Conservation (phyloP, 1,140 invertebrate species). For the Pomacea maculata region DNA sequence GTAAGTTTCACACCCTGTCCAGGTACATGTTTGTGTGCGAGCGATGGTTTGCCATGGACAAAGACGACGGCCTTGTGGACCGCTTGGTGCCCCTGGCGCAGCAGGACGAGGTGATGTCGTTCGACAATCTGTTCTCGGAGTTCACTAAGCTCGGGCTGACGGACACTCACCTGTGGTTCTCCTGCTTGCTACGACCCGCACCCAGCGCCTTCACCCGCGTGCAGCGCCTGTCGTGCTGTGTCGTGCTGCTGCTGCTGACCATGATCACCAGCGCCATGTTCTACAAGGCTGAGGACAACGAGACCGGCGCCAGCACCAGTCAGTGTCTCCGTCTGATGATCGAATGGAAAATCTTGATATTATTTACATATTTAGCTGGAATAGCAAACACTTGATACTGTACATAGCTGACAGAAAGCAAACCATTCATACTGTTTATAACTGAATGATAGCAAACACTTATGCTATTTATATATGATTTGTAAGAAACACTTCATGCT, state of each 20-base stretch:
- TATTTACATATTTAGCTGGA: no score
- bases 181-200: constrained; percentile 54
- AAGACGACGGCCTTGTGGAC: constrained; percentile 58
- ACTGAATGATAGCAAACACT: no score
- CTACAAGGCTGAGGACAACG: constrained; percentile 38
- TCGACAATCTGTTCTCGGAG: constrained; percentile 58
- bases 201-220: constrained; percentile 61
- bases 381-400: no score
- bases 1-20: constrained; percentile 6
- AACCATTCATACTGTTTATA: no score
- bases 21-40: constrained; percentile 61
- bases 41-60: constrained; percentile 59
- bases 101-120: constrained; percentile 50
- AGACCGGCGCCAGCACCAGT: constrained; percentile 18
- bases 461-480: no score
- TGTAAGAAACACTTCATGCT: no score
- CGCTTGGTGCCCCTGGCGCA: constrained; percentile 51
- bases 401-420: no score
- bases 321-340: background rate
- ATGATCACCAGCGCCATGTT: constrained; percentile 67
- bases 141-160: constrained; percentile 61
- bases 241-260: constrained; percentile 58
- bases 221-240: constrained; percentile 61
- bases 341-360: no score
- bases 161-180: constrained; percentile 64